phyloP scores from a whole-genome alignment of 2,797 vertebrate genomes.

The Tragelaphus eurycerus region DNA sequence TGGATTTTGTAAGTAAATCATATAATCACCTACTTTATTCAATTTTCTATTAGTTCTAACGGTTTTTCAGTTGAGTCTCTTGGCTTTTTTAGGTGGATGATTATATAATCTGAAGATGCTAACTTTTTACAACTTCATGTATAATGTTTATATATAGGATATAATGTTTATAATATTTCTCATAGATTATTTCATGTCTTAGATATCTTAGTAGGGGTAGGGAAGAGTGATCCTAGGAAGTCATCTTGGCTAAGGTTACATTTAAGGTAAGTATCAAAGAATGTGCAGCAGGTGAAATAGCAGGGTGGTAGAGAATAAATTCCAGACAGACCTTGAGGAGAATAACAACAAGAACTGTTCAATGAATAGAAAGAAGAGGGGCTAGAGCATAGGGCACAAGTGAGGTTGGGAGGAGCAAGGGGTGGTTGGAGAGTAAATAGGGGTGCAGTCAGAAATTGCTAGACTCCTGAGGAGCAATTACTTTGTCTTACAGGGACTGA shows the following conservation, averaged over 20 bases:
- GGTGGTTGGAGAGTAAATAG: not conserved
- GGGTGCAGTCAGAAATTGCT: not conserved
- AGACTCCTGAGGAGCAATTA: not conserved
- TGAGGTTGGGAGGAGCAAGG: not conserved
- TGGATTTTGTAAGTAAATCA: constrained; percentile 20
- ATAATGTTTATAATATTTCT: not conserved
- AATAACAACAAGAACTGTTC: not conserved
- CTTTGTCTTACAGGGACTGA: constrained; percentile 17
- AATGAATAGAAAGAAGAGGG: not conserved
- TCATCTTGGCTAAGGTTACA: not conserved
- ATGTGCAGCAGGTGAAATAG: not conserved
- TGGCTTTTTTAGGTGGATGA: not conserved
- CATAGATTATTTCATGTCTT: not conserved
- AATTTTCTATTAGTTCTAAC: not conserved
- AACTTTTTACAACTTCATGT: not conserved
- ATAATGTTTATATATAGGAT: not conserved
- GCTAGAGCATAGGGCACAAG: not conserved
- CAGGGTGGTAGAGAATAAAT: not conserved
- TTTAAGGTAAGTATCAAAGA: not conserved
- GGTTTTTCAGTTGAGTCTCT: not conserved
- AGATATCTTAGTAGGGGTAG: not conserved
- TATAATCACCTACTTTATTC: not conserved
- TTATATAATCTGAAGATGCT: not conserved
- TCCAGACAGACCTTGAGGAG: not conserved
- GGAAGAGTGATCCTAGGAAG: not conserved